A percentile compares a stretch with the other conserved stretches of the same genome.
phyloP scores from a whole-genome alignment of 2,797 vertebrate species.

The Tokudaia muenninki region DNA sequence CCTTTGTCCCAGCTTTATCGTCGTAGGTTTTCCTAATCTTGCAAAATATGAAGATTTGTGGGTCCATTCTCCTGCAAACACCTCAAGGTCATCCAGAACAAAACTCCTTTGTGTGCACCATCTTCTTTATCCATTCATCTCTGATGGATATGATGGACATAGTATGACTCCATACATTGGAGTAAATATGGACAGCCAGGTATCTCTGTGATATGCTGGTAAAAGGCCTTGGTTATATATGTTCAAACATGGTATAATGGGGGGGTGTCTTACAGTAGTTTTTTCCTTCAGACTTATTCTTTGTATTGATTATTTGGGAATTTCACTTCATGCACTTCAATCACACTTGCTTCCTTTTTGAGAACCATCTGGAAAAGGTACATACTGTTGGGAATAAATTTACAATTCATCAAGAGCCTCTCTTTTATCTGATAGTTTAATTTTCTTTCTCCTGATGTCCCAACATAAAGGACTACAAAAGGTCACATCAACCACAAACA shows the following conservation, averaged over 20 bases:
- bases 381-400: not conserved
- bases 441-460: conserved; percentile 12
- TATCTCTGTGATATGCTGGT: not conserved
- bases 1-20: not conserved
- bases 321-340: not conserved
- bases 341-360: not conserved
- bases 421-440: not conserved
- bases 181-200: not conserved
- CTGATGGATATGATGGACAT: not conserved
- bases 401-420: not conserved
- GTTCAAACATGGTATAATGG: not conserved
- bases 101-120: not conserved
- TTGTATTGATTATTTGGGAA: not conserved
- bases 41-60: not conserved
- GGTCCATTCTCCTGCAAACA: not conserved
- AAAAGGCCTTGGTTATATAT: not conserved
- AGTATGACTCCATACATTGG: not conserved
- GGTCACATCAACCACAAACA: not conserved
- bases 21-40: not conserved
- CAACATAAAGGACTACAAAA: not conserved
- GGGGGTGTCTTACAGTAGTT: not conserved
- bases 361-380: not conserved
- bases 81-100: not conserved
- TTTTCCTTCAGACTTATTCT: not conserved
- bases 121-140: not conserved